Evolutionary conservation across 1,140 invertebrate species (phyloP).

Genomic region (Ylistrum balloti): DNA sequence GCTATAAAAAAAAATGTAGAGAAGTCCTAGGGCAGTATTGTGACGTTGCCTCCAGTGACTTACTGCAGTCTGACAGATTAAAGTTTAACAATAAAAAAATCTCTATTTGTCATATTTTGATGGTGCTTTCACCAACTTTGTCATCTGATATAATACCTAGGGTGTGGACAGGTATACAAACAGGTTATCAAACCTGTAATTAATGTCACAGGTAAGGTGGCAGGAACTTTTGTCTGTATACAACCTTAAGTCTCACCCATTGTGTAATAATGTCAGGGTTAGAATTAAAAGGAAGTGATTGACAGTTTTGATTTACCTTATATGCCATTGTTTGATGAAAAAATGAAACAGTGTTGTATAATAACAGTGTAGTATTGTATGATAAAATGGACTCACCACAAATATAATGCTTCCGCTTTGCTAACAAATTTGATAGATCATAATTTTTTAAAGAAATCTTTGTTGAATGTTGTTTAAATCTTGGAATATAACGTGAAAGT

Average conservation of each 20-base stretch:
- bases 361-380: too few relatives aligned
- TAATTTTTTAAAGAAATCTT: too few relatives aligned
- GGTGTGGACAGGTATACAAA: conserved; percentile 30
- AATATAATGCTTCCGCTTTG: too few relatives aligned
- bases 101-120: background rate
- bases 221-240: background rate
- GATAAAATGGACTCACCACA: too few relatives aligned
- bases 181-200: conserved; percentile 11
- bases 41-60: background rate
- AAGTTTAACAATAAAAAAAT: background rate
- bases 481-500: too few relatives aligned
- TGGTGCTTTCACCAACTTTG: background rate
- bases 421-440: too few relatives aligned
- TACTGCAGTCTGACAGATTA: background rate
- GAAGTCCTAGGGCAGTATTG: background rate
- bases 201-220: conserved; percentile 4
- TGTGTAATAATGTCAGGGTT: background rate
- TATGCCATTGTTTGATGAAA: too few relatives aligned
- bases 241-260: background rate
- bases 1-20: background rate
- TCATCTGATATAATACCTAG: background rate
- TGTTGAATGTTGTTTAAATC: too few relatives aligned
- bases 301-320: background rate
- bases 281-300: background rate
- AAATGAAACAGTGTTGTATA: too few relatives aligned